Evolutionary conservation across 2,797 vertebrate genomes (phyloP), one percentile per base, ranked within the genome.

Genomic region (Acanthornis magna): DNA sequence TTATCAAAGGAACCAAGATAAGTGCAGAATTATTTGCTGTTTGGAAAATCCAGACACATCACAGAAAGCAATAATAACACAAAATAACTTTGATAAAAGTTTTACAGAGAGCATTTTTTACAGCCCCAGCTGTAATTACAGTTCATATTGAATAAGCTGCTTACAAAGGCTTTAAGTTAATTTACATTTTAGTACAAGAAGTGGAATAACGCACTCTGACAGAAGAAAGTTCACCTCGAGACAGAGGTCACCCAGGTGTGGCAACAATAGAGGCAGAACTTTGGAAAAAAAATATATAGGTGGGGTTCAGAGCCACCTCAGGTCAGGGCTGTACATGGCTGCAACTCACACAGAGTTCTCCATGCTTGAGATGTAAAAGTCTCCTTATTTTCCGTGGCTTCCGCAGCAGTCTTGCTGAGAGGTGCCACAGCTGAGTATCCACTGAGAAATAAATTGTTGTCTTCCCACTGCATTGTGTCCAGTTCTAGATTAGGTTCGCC

Each of bases 21-120:
- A 91, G 58, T 51, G 73, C 79, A 88, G 94, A 93, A 92, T 92
- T 94, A 92, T 95, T 96, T 96, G 82, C 87, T 93, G 94, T 93
- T 95, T 90, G 48, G 89, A 96, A 97, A 96, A 91, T 92, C 82
- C 81, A 96, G 94, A 79, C 72, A 62, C 62, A 78, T 86, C 92
- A 86, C 73, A 77, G 91, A 85, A 86, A 91, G 83, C 81, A 91
- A 40, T 48, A 77, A 80, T 55, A 95, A 79, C 63, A 95, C 60
- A 57, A 88, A 96, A 88, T 71, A 94, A 85, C 83, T 96, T 91
- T 30, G 78, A 93, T 84, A 42, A 51, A 95, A 94, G 77, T 94
- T 94, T 97, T 93, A 92, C 54, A 91, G 79, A 87, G 74, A 90
- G 74, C 54, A 70, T 82, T 90, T 88, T 58, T 90, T 86, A 66